A percentile compares a stretch with the other conserved stretches of the same genome.
Evolutionary conservation across 2,113 vertebrate genomes (phyloP).

Genomic region (Serilophus lunatus): DNA sequence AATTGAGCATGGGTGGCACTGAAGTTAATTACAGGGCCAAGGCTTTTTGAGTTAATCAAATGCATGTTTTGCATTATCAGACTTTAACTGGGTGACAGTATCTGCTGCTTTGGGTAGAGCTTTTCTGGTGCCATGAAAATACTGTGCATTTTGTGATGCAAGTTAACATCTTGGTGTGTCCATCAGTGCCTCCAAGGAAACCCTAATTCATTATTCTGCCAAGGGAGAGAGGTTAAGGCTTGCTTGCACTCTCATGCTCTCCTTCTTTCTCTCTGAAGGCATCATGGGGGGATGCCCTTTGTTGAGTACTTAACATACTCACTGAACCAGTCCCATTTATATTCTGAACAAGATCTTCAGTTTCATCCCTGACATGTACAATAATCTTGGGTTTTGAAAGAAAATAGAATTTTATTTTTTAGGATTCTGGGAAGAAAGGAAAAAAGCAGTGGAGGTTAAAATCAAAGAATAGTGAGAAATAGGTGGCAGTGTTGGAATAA

Average conservation of each 20-base stretch:
- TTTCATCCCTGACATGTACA: not conserved
- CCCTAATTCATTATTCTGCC: not conserved
- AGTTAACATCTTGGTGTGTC: not conserved
- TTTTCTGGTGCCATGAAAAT: not conserved
- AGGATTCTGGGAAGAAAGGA: not conserved
- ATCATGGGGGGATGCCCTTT: not conserved
- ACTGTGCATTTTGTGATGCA: not conserved
- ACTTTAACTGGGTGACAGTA: not conserved
- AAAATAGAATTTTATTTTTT: not conserved
- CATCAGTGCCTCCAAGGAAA: not conserved
- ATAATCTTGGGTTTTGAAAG: not conserved
- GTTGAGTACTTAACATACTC: slow-evolving; percentile 5
- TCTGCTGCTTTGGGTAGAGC: not conserved
- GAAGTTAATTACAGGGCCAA: not conserved
- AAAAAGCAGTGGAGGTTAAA: not conserved
- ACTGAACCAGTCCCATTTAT: slow-evolving; percentile 30
- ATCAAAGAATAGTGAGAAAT: not conserved
- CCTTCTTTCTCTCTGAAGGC: slow-evolving; percentile 10
- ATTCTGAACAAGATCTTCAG: not conserved
- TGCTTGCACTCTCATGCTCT: slow-evolving; percentile 1
- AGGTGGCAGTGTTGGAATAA: not conserved
- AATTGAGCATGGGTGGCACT: accelerated
- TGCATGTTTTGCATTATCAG: not conserved
- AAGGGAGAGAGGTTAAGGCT: slow-evolving; percentile 21
- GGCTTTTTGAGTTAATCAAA: not conserved